A percentile compares a stretch with the other conserved stretches of the same genome.
Evolutionary conservation across 1,140 invertebrate species (phyloP).

Genomic region (Dryas iulia): DNA sequence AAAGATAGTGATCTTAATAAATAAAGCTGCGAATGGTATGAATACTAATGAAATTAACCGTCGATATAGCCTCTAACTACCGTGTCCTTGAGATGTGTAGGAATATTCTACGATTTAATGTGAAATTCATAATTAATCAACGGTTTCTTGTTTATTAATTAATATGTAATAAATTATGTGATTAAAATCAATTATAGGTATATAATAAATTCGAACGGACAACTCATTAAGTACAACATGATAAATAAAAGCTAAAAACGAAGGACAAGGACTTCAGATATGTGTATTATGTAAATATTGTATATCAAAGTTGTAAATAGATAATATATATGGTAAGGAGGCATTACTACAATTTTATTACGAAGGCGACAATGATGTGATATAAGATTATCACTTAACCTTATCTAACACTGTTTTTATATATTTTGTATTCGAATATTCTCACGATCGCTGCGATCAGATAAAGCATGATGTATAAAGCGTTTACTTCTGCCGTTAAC

Average conservation of each 20-base stretch:
- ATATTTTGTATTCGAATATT: conserved; percentile 25
- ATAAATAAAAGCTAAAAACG: neutral
- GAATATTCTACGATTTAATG: conserved; percentile 8
- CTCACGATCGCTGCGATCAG: conserved; percentile 38
- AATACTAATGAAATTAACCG: conserved; percentile 45
- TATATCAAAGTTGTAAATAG: neutral
- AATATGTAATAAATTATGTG: too few relatives aligned
- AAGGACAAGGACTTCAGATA: neutral
- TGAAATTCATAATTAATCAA: neutral
- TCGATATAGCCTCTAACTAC: conserved; percentile 20
- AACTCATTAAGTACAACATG: too few relatives aligned
- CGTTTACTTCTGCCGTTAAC: neutral
- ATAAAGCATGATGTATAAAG: conserved; percentile 1
- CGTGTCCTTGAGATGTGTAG: conserved; percentile 11
- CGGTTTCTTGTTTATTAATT: too few relatives aligned
- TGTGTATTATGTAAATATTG: neutral
- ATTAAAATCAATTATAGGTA: too few relatives aligned
- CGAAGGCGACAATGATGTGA: neutral
- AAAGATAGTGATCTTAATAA: conserved; percentile 37
- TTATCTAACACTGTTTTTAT: neutral
- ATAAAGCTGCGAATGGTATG: conserved; percentile 32
- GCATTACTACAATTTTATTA: neutral
- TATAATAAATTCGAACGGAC: neutral
- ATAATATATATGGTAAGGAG: neutral
- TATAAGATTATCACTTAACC: neutral